Evolutionary conservation across 2,113 vertebrate genomes (phyloP).

Genomic region (Mesocricetus auratus): DNA sequence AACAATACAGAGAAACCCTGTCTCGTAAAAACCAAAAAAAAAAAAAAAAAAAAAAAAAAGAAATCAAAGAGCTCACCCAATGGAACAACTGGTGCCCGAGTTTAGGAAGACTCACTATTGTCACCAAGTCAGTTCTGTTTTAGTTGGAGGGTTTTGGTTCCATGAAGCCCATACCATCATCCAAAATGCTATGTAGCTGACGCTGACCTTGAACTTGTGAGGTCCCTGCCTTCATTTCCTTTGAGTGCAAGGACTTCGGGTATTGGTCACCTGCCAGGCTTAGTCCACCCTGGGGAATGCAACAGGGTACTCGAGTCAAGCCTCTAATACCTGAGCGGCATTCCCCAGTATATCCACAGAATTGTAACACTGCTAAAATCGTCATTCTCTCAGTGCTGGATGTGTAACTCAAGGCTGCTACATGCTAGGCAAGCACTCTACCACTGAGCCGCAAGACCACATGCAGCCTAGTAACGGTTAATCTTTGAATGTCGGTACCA

Average conservation of each 20-base stretch:
- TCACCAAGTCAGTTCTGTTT: neutral
- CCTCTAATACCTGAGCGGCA: neutral
- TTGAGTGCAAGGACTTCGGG: too few relatives aligned
- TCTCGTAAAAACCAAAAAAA: too few relatives aligned
- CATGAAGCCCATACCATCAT: neutral
- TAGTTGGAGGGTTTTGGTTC: neutral
- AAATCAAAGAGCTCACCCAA: neutral
- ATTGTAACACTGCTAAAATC: neutral
- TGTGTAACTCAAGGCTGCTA: neutral
- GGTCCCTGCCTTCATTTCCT: neutral
- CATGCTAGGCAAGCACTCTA: neutral
- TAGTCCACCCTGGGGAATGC: neutral
- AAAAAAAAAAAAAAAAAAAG: neutral
- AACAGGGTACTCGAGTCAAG: neutral
- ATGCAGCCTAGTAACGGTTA: neutral
- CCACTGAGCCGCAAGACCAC: neutral
- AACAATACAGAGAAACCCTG: too few relatives aligned
- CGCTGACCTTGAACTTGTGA: neutral
- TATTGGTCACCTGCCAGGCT: neutral
- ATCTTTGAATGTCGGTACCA: neutral
- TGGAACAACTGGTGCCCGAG: neutral
- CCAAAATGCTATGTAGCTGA: neutral
- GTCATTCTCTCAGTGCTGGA: neutral
- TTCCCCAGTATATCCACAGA: neutral
- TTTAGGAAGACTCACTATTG: neutral